Conservation (phyloP, 2,113 vertebrate species). For the Hystrix cristata region DNA sequence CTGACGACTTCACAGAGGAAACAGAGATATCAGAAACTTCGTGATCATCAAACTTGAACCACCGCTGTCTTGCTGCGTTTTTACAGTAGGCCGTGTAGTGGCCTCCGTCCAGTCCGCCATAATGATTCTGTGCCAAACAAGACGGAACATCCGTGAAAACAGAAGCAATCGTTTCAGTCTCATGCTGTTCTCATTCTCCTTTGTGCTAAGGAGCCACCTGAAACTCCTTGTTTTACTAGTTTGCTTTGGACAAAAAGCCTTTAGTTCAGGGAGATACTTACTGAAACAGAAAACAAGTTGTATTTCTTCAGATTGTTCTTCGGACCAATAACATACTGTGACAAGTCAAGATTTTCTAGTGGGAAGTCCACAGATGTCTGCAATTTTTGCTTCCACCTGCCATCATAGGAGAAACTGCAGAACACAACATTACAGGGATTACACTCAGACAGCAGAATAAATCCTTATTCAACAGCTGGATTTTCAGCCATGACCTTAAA, state of each 20-base stretch:
- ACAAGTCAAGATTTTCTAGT: slow-evolving; percentile 95
- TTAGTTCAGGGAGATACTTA: slow-evolving; percentile 89
- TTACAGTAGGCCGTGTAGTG: slow-evolving; percentile 99
- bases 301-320: slow-evolving; percentile 95
- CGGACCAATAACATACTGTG: slow-evolving; percentile 97
- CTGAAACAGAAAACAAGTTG: slow-evolving; percentile 96
- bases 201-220: neutral
- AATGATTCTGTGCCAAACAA: slow-evolving; percentile 93
- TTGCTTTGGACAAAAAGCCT: slow-evolving; percentile 4
- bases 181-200: neutral
- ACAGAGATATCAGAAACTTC: slow-evolving; percentile 96
- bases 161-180: neutral
- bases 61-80: slow-evolving; percentile 93
- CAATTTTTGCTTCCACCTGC: slow-evolving; percentile 98
- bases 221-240: slow-evolving; percentile 1
- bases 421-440: slow-evolving; percentile 49
- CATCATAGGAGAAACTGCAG: slow-evolving; percentile 97
- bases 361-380: slow-evolving; percentile 97
- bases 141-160: neutral
- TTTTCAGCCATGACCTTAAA: neutral
- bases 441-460: neutral
- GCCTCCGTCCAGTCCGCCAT: slow-evolving; percentile 97
- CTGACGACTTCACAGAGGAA: slow-evolving; percentile 96
- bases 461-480: neutral
- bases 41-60: slow-evolving; percentile 99